Percentiles rank a stretch among this genome's conserved stretches.
These are phyloP conservation scores for Andrena flavipes DNA, from an alignment of 2,888 invertebrate genomes.

Conservation along the genomic window DNA sequence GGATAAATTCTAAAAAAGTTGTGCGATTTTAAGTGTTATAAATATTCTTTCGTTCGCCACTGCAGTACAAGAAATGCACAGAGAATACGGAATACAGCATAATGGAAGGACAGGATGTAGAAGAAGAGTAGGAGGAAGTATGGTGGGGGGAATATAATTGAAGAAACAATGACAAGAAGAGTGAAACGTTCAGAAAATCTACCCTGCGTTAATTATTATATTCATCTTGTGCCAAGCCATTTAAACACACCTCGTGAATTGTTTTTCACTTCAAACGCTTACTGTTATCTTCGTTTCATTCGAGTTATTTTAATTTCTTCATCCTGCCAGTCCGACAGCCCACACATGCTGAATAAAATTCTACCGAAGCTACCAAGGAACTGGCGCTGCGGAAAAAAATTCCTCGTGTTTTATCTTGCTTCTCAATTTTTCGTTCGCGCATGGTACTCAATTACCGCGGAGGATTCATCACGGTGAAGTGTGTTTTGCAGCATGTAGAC, in stretches of 20 bases:
- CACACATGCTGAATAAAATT: background rate
- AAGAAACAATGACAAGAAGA: too few species aligned
- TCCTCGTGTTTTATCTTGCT: conserved; percentile 26
- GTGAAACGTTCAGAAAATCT: too few species aligned
- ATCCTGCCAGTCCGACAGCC: background rate
- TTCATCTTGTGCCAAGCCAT: background rate
- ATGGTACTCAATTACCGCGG: conserved; percentile 54
- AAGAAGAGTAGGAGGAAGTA: too few species aligned
- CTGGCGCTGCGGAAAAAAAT: background rate
- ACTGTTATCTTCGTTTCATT: background rate
- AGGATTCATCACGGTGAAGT: conserved; percentile 49
- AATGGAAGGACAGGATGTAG: too few species aligned
- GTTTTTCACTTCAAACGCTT: background rate
- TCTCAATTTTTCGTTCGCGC: conserved; percentile 57
- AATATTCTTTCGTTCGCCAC: too few species aligned
- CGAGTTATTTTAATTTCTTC: background rate
- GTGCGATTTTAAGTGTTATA: too few species aligned
- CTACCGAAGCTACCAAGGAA: background rate
- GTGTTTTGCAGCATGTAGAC: conserved; percentile 37
- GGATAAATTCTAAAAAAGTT: too few species aligned
- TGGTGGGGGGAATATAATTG: too few species aligned
- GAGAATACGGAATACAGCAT: too few species aligned
- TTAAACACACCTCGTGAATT: background rate
- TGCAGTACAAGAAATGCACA: too few species aligned
- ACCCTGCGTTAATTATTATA: background rate